Evolutionary conservation across 2,888 invertebrate genomes (phyloP), one percentile per base, ranked within the genome.

Genomic region (Gymnoscelis rufifasciata): DNA sequence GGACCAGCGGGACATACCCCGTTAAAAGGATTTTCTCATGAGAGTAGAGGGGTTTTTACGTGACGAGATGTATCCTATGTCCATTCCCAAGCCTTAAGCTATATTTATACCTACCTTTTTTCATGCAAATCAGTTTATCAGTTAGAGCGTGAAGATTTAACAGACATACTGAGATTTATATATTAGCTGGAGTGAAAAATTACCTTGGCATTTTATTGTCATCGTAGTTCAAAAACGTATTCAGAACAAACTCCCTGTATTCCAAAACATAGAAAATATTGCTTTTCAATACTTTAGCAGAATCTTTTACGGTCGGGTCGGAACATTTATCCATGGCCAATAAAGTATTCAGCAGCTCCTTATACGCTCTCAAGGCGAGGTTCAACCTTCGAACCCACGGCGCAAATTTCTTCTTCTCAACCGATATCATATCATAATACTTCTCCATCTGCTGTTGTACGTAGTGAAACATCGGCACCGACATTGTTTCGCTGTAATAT

Each of bases 251-350:
- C 80, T 99, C 98, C 54, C 98, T 91, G 78, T 98, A 98, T 80
- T 99, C 98, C 62, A 95, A 89, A 35, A 97, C 94, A 82, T 98
- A 98, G 82, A 98, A 96, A 56, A 97, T 92, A 77, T 95, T 96
- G 78, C 95, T 94, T 80, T 97, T 94, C 58, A 98, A 92, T 63
- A 96, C 94, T 83, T 93, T 93, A 29, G 96, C 93, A 10, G 95
- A 94, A 43, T 94, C 93, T 57, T 91, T 89, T 1, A 97, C 93
- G 14, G 90, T 89, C 27, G 83, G 79, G 69, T 96, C 94, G 1
- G 82, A 72, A 49, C 92, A 92, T 70, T 90, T 92, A 75, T 96
- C 96, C 94, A 98, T 96, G 8, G 91, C 92, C 53, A 91, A 83
- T 54, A 98, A 83, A 48, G 96, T 97, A 64, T 93, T 88, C 38